Percentiles rank a stretch among this genome's conserved stretches.
Conservation (phyloP, 2,888 invertebrate genomes). For the Acanthosoma haemorrhoidale region DNA sequence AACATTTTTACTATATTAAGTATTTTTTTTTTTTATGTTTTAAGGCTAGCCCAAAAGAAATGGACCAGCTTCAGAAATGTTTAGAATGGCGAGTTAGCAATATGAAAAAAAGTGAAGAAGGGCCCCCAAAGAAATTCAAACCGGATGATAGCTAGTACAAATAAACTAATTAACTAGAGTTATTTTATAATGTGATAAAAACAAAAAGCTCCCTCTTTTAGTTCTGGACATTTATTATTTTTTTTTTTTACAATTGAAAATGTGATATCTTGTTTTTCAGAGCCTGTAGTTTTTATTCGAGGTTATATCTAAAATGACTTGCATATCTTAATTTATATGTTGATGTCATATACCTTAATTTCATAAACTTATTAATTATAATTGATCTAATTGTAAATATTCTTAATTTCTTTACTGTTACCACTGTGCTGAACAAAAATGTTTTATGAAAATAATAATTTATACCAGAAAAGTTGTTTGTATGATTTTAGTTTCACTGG, state of each 20-base stretch:
- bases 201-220: constrained; percentile 12
- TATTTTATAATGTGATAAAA: constrained; percentile 5
- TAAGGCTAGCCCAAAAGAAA: constrained; percentile 63
- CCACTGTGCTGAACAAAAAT: background rate
- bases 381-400: background rate
- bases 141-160: constrained; percentile 27
- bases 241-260: background rate
- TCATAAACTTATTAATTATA: too few relatives aligned
- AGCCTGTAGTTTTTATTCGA: constrained; percentile 6
- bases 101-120: constrained; percentile 37
- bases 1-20: too few relatives aligned
- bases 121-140: constrained; percentile 27
- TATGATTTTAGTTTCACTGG: too few relatives aligned
- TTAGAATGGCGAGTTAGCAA: constrained; percentile 56
- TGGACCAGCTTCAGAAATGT: constrained; percentile 59
- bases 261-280: constrained; percentile 23
- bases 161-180: background rate
- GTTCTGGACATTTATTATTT: background rate
- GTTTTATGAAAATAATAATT: background rate
- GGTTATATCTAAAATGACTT: background rate
- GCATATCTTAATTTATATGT: constrained; percentile 3
- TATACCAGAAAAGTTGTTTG: background rate
- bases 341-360: background rate
- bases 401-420: background rate
- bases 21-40: constrained; percentile 35